Conservation (phyloP, 2,888 invertebrate genomes). For the Bellardia bayeri region DNA sequence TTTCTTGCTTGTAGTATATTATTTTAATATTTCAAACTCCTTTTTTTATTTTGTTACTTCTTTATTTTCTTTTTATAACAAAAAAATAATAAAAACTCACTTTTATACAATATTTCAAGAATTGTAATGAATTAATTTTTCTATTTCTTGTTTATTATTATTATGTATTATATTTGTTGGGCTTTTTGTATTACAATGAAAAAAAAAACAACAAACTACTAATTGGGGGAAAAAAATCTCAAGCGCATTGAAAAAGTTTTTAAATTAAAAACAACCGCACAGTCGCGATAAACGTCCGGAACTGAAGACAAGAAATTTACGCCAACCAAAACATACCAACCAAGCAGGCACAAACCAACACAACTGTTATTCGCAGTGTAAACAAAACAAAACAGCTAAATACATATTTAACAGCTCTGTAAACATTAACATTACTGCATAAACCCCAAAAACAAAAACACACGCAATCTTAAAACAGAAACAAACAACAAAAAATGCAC, state of each 20-base stretch:
- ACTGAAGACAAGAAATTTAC: conserved; percentile 75
- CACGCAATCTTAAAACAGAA: no score
- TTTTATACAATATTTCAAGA: conserved; percentile 4
- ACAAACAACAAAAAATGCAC: conserved; percentile 19
- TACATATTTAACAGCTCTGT: conserved; percentile 15
- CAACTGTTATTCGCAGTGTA: background rate
- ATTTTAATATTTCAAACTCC: conserved; percentile 35
- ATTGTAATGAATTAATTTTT: conserved; percentile 54
- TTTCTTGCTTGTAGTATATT: conserved; percentile 18
- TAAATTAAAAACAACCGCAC: conserved; percentile 73
- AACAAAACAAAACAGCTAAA: background rate
- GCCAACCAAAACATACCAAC: conserved; percentile 58
- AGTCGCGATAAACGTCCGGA: conserved; percentile 76
- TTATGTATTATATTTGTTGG: background rate
- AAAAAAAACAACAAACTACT: conserved; percentile 32
- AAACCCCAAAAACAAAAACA: background rate
- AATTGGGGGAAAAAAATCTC: conserved; percentile 63
- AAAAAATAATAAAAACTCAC: conserved; percentile 31
- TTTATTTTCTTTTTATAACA: background rate
- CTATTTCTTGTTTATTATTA: conserved; percentile 5
- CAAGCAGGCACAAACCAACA: conserved; percentile 34
- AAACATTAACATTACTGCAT: conserved; percentile 54
- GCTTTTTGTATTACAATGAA: conserved; percentile 53
- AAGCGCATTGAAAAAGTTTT: conserved; percentile 59
- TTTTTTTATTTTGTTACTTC: conserved; percentile 44